Base-by-base conservation (phyloP, 2,113 vertebrate species). In the Neogobius melanostomus region DNA sequence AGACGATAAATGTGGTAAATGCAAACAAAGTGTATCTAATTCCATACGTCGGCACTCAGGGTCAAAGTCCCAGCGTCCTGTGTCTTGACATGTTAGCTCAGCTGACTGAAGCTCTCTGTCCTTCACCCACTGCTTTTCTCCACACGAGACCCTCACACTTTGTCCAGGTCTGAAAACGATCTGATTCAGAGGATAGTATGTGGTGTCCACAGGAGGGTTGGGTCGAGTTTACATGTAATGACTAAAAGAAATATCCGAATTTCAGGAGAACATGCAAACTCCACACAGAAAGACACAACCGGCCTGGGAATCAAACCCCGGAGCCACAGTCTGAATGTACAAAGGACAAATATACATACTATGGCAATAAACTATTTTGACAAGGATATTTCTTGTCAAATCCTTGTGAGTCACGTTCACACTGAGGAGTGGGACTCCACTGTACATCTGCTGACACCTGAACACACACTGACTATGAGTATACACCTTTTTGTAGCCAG, bases 361-460 rank as follows among this genome's bases (percentile, higher is more conserved):
- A 28, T 28, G 28, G 28, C 28, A 28, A 28, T 28, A 28, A 28
- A 28, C 28, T 2, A 28, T 28, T 28, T 28, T 28, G 28, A 28
- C 28, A 28, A 28, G 28, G 28, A 28, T 28, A 3, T 28, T 28
- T 28, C 28, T 28, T 28, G 28, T 28, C 28, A 28, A 28, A 28
- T 28, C 28, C 1, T 28, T 28, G 28, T 28, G 28, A 28, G 28
- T 28, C 71, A 91, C 90, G 3, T 86, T 86, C n/a, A 84, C 90
- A 92, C 7, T 3, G 6, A 60, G 90, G 92, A 36, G 64, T 74
- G 6, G 89, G 82, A 49, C 1, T 87, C 87, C 88, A 92, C 3
- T 68, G 78, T n/a, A n/a, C n/a, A n/a, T n/a, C n/a, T 5, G 77
- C 49, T 76, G 2, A 65, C 0, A 4, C 0, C 64, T 81, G 85